Percentiles rank a stretch among this genome's conserved stretches.
phyloP scores from a whole-genome alignment of 2,113 vertebrate species.

The Boulengeromyrus knoepffleri region DNA sequence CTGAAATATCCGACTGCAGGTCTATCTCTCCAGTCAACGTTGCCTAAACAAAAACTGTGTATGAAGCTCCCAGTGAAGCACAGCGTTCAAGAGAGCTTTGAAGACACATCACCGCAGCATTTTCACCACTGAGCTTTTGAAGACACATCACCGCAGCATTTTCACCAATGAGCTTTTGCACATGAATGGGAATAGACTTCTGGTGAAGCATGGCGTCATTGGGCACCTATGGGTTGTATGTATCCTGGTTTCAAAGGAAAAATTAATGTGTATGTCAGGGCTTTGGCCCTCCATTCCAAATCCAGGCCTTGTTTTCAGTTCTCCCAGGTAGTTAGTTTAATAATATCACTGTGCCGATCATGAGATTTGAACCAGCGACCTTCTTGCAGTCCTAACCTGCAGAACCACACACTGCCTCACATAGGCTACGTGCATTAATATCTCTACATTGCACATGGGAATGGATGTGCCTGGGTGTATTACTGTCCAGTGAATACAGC shows the following conservation, averaged over 20 bases:
- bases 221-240: no score
- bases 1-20: not conserved
- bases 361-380: not conserved
- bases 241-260: no score
- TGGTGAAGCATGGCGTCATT: no score
- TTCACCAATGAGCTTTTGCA: no score
- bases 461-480: not conserved
- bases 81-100: not conserved
- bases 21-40: not conserved
- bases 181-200: no score
- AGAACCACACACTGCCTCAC: not conserved
- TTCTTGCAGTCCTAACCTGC: no score
- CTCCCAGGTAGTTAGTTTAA: no score
- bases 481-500: not conserved
- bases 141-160: not conserved
- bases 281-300: no score
- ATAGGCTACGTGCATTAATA: not conserved
- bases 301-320: no score
- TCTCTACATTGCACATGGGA: not conserved
- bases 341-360: not conserved
- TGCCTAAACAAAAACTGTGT: not conserved
- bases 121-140: not conserved
- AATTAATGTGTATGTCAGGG: no score
- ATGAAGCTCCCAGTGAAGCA: not conserved
- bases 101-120: not conserved